Conservation (phyloP, 2,888 invertebrate genomes). For the Limnephilus lunatus region DNA sequence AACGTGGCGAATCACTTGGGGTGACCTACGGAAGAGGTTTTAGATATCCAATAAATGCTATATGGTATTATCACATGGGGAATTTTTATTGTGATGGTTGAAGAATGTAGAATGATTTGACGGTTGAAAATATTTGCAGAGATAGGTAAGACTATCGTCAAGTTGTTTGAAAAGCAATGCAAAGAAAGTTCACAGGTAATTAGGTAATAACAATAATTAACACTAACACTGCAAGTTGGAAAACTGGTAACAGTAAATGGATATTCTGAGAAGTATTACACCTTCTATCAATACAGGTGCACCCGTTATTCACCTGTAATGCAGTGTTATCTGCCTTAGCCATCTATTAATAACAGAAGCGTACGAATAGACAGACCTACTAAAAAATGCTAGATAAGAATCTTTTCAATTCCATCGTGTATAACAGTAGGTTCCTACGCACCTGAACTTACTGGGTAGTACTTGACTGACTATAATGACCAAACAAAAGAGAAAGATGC, state of each 20-base stretch:
- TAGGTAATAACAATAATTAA: background rate
- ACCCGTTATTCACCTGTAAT: background rate
- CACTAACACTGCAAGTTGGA: background rate
- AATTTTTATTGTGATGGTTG: too few species aligned
- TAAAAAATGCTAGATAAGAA: background rate
- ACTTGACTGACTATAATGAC: too few species aligned
- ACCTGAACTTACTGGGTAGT: too few species aligned
- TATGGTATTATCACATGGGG: too few species aligned
- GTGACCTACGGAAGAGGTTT: too few species aligned
- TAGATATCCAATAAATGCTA: too few species aligned
- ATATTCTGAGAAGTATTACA: background rate
- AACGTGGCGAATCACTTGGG: too few species aligned
- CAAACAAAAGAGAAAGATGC: too few species aligned
- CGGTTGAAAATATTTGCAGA: too few species aligned
- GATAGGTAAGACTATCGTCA: background rate
- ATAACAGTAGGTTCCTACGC: too few species aligned
- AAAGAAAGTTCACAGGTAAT: background rate
- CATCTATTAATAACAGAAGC: background rate
- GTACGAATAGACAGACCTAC: background rate
- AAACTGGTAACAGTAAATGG: background rate
- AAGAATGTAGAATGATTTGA: too few species aligned
- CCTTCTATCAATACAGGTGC: conserved; percentile 2
- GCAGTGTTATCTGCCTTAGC: background rate
- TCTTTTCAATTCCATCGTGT: background rate
- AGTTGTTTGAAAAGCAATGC: background rate